These are phyloP conservation scores for Andrena marginata DNA, from an alignment of 2,888 invertebrate genomes.

Conservation along the genomic window DNA sequence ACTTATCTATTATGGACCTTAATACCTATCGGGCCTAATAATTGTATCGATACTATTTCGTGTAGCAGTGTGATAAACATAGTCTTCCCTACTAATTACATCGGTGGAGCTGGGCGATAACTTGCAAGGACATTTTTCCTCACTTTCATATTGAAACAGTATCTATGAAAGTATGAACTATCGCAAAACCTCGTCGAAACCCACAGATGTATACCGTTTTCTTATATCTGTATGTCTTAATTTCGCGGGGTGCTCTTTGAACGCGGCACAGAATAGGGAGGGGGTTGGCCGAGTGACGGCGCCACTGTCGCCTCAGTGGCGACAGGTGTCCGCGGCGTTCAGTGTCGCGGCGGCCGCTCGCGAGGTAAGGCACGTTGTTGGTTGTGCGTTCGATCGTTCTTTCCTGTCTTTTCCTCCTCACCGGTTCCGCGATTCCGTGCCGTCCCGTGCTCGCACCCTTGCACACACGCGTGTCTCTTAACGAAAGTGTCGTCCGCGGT, in stretches of 20 bases:
- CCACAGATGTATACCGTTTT: too few species aligned
- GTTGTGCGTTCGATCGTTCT: slow-evolving; percentile 61
- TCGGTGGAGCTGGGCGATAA: too few species aligned
- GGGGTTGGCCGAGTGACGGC: slow-evolving; percentile 70
- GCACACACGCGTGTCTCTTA: slow-evolving; percentile 16
- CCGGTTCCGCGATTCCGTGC: slow-evolving; percentile 19
- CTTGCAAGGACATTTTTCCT: too few species aligned
- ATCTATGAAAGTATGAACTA: too few species aligned
- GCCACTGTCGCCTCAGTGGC: slow-evolving; percentile 77
- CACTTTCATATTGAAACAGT: too few species aligned
- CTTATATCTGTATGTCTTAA: not conserved
- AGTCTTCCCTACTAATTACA: too few species aligned
- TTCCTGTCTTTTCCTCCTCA: slow-evolving; percentile 4
- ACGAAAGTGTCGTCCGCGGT: slow-evolving; percentile 42
- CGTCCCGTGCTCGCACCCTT: slow-evolving; percentile 5
- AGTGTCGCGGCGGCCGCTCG: slow-evolving; percentile 85
- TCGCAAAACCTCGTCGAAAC: too few species aligned
- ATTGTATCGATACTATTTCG: too few species aligned
- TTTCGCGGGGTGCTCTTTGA: slow-evolving; percentile 35
- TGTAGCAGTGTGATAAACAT: too few species aligned
- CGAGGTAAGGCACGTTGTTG: slow-evolving; percentile 79
- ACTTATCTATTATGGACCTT: too few species aligned
- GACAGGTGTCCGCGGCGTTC: slow-evolving; percentile 84
- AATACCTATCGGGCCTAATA: too few species aligned
- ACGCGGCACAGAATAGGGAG: slow-evolving; percentile 44